Conservation (phyloP, 1,140 invertebrate species). For the Conus betulinus region DNA sequence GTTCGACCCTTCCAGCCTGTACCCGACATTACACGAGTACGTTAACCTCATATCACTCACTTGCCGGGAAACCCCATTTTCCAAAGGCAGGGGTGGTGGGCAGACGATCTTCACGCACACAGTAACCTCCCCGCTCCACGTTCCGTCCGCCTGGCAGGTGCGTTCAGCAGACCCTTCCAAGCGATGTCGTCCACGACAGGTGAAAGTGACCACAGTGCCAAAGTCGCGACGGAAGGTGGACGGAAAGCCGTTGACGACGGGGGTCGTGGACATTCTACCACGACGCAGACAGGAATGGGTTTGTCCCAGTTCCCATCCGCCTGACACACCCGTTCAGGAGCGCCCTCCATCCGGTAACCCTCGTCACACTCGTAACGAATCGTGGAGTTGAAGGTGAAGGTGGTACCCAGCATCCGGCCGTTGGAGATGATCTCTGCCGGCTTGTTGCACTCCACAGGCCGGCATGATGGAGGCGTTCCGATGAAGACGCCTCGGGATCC, state of each 20-base stretch:
- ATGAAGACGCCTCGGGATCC: constrained; percentile 64
- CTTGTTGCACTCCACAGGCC: constrained; percentile 54
- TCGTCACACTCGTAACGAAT: constrained; percentile 62
- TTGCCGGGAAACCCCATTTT: constrained; percentile 89
- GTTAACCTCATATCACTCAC: constrained; percentile 83
- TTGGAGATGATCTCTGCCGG: constrained; percentile 60
- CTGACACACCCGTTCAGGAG: constrained; percentile 81
- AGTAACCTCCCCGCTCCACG: constrained; percentile 90
- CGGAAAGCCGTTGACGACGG: constrained; percentile 50
- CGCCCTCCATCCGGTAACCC: constrained; percentile 55
- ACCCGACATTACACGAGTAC: constrained; percentile 66
- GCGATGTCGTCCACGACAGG: constrained; percentile 79
- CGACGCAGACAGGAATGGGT: constrained; percentile 65
- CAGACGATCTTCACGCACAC: constrained; percentile 79
- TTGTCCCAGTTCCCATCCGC: constrained; percentile 89
- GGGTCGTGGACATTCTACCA: constrained; percentile 57
- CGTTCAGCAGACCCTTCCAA: constrained; percentile 51
- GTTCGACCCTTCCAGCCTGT: constrained; percentile 57
- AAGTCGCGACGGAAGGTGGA: constrained; percentile 58
- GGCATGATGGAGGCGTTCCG: constrained; percentile 51
- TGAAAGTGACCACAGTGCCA: constrained; percentile 46
- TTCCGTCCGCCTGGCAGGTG: constrained; percentile 82
- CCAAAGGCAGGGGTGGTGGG: constrained; percentile 58
- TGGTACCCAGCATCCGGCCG: constrained; percentile 61
- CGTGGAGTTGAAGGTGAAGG: constrained; percentile 56